Conservation (phyloP, 2,888 invertebrate genomes). For the Meghimatium bilineatum region DNA sequence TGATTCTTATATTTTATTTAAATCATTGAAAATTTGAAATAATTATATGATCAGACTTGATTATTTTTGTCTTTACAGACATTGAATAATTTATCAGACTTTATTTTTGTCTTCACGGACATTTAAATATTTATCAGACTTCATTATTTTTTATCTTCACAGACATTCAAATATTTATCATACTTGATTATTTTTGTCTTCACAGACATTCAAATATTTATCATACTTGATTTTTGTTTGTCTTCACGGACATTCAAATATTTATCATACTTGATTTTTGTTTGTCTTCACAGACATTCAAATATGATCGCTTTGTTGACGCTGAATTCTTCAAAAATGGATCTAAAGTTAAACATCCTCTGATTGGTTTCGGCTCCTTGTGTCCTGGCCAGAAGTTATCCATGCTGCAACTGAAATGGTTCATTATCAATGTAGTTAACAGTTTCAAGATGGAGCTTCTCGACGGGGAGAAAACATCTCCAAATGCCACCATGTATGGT, state of each 20-base stretch:
- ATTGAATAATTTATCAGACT: too few relatives aligned
- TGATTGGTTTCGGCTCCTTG: slow-evolving; percentile 75
- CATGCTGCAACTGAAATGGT: slow-evolving; percentile 75
- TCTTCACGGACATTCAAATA: slow-evolving; percentile 74
- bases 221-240: too few relatives aligned
- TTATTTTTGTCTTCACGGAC: slow-evolving; percentile 69
- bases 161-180: too few relatives aligned
- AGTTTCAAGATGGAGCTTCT: slow-evolving; percentile 70
- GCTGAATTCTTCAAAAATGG: slow-evolving; percentile 74
- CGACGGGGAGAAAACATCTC: slow-evolving; percentile 68
- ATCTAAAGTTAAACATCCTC: slow-evolving; percentile 71
- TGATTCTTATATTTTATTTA: too few relatives aligned
- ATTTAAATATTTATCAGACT: slow-evolving; percentile 74
- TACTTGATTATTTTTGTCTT: too few relatives aligned
- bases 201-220: too few relatives aligned
- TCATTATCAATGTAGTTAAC: slow-evolving; percentile 70
- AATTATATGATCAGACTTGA: too few relatives aligned
- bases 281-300: slow-evolving; percentile 69
- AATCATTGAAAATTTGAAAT: too few relatives aligned
- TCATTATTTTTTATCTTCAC: too few relatives aligned
- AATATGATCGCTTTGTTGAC: slow-evolving; percentile 75
- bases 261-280: too few relatives aligned
- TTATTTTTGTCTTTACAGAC: slow-evolving; percentile 61
- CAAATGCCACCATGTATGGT: slow-evolving; percentile 74
- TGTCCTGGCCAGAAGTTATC: slow-evolving; percentile 76